phyloP scores from a whole-genome alignment of 2,888 invertebrate genomes.

The Mellilla xanthometata region DNA sequence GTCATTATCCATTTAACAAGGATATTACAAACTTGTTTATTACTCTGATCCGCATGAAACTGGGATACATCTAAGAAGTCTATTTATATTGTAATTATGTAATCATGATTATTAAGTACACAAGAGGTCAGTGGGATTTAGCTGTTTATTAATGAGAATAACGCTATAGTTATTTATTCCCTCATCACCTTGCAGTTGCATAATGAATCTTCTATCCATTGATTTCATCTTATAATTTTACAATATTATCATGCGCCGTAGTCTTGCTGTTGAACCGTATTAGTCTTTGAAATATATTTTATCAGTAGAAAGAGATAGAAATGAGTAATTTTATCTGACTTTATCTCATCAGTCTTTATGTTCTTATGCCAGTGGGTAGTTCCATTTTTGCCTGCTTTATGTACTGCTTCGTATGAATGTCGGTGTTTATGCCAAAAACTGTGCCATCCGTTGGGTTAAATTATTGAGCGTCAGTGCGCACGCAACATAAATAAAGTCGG shows the following conservation, averaged over 20 bases:
- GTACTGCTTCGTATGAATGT: too few relatives aligned
- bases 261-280: too few relatives aligned
- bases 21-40: conserved; percentile 13
- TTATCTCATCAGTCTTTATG: too few relatives aligned
- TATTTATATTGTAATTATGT: conserved; percentile 13
- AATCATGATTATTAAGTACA: conserved; percentile 1
- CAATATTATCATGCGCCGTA: too few relatives aligned
- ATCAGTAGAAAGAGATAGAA: too few relatives aligned
- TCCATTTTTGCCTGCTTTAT: too few relatives aligned
- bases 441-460: conserved; percentile 34
- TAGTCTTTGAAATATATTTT: too few relatives aligned
- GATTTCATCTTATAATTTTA: too few relatives aligned
- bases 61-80: conserved; percentile 10
- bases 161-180: not conserved
- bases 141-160: conserved; percentile 6
- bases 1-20: conserved; percentile 7
- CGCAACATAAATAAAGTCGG: conserved; percentile 44
- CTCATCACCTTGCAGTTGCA: not conserved
- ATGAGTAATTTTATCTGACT: too few relatives aligned
- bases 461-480: conserved; percentile 35
- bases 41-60: conserved; percentile 1
- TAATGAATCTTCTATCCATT: too few relatives aligned
- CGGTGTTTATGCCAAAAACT: conserved; percentile 24
- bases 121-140: conserved; percentile 6
- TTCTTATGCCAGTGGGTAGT: too few relatives aligned